A percentile compares a stretch with the other conserved stretches of the same genome.
These are phyloP conservation scores for Caenorhabditis sulstoni DNA, from an alignment of 2,888 invertebrate genomes.

Conservation along the genomic window DNA sequence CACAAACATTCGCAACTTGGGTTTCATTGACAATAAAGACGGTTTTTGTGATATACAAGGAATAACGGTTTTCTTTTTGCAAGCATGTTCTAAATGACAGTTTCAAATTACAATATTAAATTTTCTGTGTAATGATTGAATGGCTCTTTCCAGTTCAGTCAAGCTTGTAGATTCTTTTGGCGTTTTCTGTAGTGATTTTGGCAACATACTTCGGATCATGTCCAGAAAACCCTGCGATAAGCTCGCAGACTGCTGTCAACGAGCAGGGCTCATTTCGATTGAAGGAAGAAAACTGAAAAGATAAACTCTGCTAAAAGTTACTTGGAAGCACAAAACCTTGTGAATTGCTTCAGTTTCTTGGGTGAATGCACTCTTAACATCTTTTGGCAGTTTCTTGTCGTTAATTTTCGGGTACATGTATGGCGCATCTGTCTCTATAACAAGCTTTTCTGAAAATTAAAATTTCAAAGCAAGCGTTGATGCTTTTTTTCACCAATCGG, in stretches of 20 bases:
- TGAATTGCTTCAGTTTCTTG: conserved; percentile 65
- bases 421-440: conserved; percentile 94
- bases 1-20: too few relatives aligned
- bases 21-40: too few relatives aligned
- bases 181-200: conserved; percentile 73
- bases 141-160: conserved; percentile 14
- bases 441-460: conserved; percentile 84
- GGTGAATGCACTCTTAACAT: conserved; percentile 87
- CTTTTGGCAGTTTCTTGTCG: conserved; percentile 91
- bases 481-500: conserved; percentile 84
- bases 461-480: background rate
- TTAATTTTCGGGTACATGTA: conserved; percentile 95
- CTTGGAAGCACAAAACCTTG: conserved; percentile 35
- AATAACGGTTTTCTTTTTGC: too few relatives aligned
- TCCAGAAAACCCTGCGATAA: conserved; percentile 82
- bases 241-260: conserved; percentile 92
- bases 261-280: conserved; percentile 93
- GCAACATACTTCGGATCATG: conserved; percentile 68
- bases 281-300: conserved; percentile 64
- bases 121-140: background rate
- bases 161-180: conserved; percentile 72
- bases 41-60: too few relatives aligned
- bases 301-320: background rate
- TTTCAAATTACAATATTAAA: background rate
- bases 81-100: too few relatives aligned